Conservation (phyloP, 2,797 vertebrate species). For the Enteromius fasciolatus region DNA sequence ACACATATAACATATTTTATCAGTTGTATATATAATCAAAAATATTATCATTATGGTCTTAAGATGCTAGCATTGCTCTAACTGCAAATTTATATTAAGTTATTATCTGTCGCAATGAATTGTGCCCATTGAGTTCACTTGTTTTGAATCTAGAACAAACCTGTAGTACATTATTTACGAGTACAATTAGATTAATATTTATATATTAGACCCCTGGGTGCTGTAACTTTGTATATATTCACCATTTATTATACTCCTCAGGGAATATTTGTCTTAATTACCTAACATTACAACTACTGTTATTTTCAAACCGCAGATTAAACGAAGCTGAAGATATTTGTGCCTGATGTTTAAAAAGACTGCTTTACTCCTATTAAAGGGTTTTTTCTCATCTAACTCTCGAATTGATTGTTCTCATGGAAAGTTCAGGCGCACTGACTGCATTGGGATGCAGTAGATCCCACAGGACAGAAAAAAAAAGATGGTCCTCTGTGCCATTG, state of each 20-base stretch:
- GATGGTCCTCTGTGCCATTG: constrained; percentile 35
- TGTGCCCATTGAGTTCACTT: background rate
- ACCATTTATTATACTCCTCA: constrained; percentile 80
- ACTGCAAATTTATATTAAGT: background rate
- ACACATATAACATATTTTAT: background rate
- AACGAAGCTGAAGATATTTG: constrained; percentile 26
- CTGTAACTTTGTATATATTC: constrained; percentile 82
- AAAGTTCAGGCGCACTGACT: constrained; percentile 36
- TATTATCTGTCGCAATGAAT: background rate
- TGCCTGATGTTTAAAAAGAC: constrained; percentile 19
- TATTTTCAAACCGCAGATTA: constrained; percentile 62
- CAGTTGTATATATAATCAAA: background rate
- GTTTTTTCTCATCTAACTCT: constrained; percentile 61
- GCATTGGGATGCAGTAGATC: constrained; percentile 31
- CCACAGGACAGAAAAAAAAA: constrained; percentile 26
- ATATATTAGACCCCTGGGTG: constrained; percentile 83
- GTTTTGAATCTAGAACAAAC: background rate
- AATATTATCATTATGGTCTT: background rate
- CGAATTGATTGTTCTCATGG: constrained; percentile 58
- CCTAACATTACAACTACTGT: constrained; percentile 80
- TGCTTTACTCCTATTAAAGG: constrained; percentile 37
- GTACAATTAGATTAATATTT: constrained; percentile 1
- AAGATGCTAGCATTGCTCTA: background rate
- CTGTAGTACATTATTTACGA: background rate
- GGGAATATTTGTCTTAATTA: constrained; percentile 84